phyloP scores from a whole-genome alignment of 2,797 vertebrate genomes.

The Mionectes olivaceus region DNA sequence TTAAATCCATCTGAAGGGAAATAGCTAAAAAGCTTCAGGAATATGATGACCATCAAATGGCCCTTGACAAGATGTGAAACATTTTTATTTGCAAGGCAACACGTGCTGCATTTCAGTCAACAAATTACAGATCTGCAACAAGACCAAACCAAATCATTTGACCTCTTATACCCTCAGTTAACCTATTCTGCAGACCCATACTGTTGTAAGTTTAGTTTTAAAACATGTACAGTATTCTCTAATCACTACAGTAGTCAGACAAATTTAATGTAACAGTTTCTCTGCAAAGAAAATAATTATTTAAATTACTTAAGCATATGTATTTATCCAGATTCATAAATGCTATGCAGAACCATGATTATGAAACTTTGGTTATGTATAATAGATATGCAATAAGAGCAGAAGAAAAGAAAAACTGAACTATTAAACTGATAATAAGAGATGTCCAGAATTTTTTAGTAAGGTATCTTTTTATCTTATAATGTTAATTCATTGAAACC shows the following conservation, averaged over 20 bases:
- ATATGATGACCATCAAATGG: slow-evolving; percentile 61
- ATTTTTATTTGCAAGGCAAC: slow-evolving; percentile 70
- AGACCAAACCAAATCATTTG: slow-evolving; percentile 33
- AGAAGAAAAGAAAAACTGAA: not conserved
- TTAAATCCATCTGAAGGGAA: slow-evolving; percentile 78
- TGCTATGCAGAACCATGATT: not conserved
- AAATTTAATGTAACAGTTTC: not conserved
- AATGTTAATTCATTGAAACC: not conserved
- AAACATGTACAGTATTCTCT: not conserved
- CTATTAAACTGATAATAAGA: not conserved
- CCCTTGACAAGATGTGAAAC: slow-evolving; percentile 75
- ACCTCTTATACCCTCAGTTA: slow-evolving; percentile 10
- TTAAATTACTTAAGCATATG: not conserved
- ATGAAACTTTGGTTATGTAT: slow-evolving; percentile 20
- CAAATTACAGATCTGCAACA: slow-evolving; percentile 20
- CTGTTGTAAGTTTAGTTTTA: not conserved
- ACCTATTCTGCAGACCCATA: not conserved
- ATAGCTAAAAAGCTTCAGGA: slow-evolving; percentile 63
- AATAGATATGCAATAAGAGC: not conserved
- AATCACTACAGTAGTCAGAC: not conserved
- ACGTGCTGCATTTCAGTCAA: slow-evolving; percentile 49
- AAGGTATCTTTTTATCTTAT: not conserved
- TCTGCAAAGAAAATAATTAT: not conserved
- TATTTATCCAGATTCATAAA: slow-evolving; percentile 6
- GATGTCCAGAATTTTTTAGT: not conserved